Base-by-base conservation (phyloP, 1,140 invertebrate species). In the Heliothis virescens region DNA sequence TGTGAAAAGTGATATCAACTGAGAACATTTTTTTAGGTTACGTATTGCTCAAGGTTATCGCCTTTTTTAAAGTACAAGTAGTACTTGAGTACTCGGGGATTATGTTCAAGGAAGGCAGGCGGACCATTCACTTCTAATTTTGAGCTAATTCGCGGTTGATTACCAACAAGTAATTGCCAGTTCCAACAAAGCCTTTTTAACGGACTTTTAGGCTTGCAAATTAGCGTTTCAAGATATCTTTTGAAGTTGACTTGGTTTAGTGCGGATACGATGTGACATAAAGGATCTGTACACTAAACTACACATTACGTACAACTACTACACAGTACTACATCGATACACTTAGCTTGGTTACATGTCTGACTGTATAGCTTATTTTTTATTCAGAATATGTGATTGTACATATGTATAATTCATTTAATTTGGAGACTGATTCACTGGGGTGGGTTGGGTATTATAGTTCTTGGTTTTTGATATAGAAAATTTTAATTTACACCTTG, bases 191-290 rank as follows among this genome's bases (percentile, higher is more conserved):
- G 53, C 1, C 5, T 55, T 16, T 9, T 18, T 16, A 16, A 16
- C 9, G 53, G 15, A 41, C 16, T 16, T 55, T 21, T 21, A 16
- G 9, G 16, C 55, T 57, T 21, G 10, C 16, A 21, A 57, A 53
- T n/a, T n/a, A 53, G 15, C 21, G 1, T 26, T 4, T 13, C 2
- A 9, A 52, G 18, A 53, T 53, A 21, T 26, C 52, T 18, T 9
- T 52, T 15, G 13, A 21, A 69, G 50, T 0, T 50, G n/a, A 26
- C 21, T 69, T 69, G 47, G 47, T 47, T 13, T 18, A 69, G 65
- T 69, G 67, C 65, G 65, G 48, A 69, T 52, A 69, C 48, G 16
- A 53, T 69, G 65, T 52, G 48, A 69, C 48, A 69, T 69, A 26
- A 69, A 69, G 47, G 47, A 50, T 69, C 18, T 48, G 48, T 69